Base-by-base conservation (phyloP, 2,888 invertebrate genomes). In the Eumacrocentrus americanus region DNA sequence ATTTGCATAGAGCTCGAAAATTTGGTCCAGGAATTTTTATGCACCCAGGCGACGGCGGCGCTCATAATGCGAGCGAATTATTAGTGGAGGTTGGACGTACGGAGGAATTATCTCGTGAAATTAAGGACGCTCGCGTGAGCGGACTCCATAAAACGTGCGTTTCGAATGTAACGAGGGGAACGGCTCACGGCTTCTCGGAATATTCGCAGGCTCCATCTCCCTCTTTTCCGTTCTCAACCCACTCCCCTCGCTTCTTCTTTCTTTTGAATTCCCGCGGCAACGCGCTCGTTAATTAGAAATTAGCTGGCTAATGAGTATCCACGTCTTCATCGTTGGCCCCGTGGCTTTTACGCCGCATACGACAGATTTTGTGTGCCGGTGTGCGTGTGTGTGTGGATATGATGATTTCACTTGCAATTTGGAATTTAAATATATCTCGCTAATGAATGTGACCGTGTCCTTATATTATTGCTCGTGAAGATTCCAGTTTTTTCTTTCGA, bases 271-370 rank as follows among this genome's bases (percentile, higher is more conserved):
- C 40, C 22, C 46, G 50, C 34, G 52, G 47, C 47, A 47, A 54
- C 51, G 54, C 56, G 53, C 55, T 48, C 58, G 59, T 61, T 63
- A 52, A 63, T 56, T 61, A 61, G 40, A 55, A 61, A 61, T 64
- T 64, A 60, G 46, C 56, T 44, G 50, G 47, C 56, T 60, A 62
- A 62, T 58, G 64, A 62, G 58, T 46, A 42, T 47, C 53, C 38
- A 58, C 56, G 47, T 59, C 61, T 60, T 60, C 60, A 60, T 62
- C 54, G 51, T 47, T 16, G 23, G 42, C 42, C 35, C 53, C 3
- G 12, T 4, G 16, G 5, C 4, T 25, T 25, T 3, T 22, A 46
- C 23, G 29, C 9, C 9, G 29, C 23, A 20, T 44, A 22, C 22
- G 18, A 22, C 7, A 22, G 18, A 20, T 20, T 44, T 11, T 44